These are phyloP conservation scores for Euleptes europaea DNA, from an alignment of 2,113 vertebrate genomes.

Conservation along the genomic window DNA sequence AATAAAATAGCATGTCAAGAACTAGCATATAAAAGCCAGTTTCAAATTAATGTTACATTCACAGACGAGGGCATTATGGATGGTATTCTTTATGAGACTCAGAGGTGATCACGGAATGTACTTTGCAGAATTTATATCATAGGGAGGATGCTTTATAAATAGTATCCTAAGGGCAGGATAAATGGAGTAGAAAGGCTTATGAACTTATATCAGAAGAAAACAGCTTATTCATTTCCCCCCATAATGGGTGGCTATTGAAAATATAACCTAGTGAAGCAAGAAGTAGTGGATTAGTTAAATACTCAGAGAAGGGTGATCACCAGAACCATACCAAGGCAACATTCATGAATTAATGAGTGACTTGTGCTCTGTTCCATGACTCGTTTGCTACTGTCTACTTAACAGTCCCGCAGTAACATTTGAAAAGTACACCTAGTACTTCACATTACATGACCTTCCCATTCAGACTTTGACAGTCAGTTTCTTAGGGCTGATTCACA, in stretches of 20 bases:
- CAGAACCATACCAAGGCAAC: constrained; percentile 21
- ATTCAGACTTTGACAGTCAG: neutral
- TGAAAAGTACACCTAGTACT: neutral
- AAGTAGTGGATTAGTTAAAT: constrained; percentile 10
- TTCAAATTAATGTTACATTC: neutral
- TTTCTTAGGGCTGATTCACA: neutral
- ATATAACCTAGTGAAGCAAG: neutral
- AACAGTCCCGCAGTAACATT: neutral
- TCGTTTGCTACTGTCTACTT: neutral
- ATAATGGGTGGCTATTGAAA: constrained; percentile 25
- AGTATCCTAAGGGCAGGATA: constrained; percentile 7
- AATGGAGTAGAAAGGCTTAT: neutral
- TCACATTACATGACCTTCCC: neutral
- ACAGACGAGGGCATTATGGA: neutral
- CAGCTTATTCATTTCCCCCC: neutral
- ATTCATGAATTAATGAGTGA: neutral
- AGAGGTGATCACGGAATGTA: fast-evolving
- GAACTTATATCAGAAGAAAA: constrained; percentile 29
- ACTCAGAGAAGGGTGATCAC: constrained; percentile 8
- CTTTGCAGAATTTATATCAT: constrained; percentile 16
- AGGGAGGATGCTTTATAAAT: constrained; percentile 15
- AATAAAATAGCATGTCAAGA: neutral
- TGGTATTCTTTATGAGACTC: constrained; percentile 1
- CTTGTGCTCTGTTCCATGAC: neutral
- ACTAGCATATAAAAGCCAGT: neutral